Evolutionary conservation across 2,888 invertebrate genomes (phyloP).

Genomic region (Auanema freiburgensis): DNA sequence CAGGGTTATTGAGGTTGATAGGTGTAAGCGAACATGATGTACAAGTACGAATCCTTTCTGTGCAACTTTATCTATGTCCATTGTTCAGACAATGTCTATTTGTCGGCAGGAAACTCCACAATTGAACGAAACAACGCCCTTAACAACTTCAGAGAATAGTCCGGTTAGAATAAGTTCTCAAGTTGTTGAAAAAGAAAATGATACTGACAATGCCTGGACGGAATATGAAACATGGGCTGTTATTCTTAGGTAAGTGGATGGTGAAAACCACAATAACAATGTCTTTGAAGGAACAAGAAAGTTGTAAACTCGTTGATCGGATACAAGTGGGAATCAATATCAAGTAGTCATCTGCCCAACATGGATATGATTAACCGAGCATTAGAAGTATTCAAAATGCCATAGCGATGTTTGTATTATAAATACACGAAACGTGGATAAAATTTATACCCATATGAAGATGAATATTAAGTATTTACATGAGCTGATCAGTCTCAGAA

Average conservation of each 20-base stretch:
- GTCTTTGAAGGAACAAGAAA: conserved; percentile 10
- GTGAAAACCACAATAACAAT: background rate
- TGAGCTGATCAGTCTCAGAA: background rate
- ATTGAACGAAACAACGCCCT: conserved; percentile 23
- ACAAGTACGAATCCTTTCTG: conserved; percentile 18
- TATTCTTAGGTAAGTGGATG: conserved; percentile 25
- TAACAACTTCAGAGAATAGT: conserved; percentile 30
- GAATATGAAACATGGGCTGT: conserved; percentile 56
- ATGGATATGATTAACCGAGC: too few relatives aligned
- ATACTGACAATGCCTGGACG: conserved; percentile 63
- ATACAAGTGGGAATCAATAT: conserved; percentile 13
- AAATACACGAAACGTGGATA: too few relatives aligned
- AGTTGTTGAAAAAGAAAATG: conserved; percentile 40
- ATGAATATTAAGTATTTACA: too few relatives aligned
- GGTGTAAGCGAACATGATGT: conserved; percentile 42
- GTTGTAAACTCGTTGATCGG: conserved; percentile 1
- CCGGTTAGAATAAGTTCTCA: conserved; percentile 31
- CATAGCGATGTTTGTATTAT: too few relatives aligned
- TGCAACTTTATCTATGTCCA: background rate
- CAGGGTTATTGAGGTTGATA: conserved; percentile 33
- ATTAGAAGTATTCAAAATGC: too few relatives aligned
- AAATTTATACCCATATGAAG: too few relatives aligned
- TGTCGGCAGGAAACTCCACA: conserved; percentile 37
- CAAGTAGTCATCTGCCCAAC: background rate
- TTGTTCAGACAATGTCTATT: conserved; percentile 37